Percentiles rank a stretch among this genome's conserved stretches.
Evolutionary conservation across 2,113 vertebrate species (phyloP).

Genomic region (Pedionomus torquatus): DNA sequence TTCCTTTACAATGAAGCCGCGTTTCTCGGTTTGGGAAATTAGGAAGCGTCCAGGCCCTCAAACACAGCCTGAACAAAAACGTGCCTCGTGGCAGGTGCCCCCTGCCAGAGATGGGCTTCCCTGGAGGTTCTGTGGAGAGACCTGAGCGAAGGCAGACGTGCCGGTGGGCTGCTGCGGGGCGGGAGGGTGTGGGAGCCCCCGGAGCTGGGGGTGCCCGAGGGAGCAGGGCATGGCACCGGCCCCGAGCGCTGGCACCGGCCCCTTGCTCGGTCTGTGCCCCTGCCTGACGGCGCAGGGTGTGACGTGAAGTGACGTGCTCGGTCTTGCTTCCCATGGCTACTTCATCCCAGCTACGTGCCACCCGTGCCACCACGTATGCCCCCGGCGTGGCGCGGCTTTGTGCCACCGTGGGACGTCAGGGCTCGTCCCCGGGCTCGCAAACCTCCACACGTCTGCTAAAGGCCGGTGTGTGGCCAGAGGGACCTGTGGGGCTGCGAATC

Average conservation of each 20-base stretch:
- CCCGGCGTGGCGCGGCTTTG: not conserved
- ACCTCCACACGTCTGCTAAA: not conserved
- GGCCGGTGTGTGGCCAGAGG: too few relatives aligned
- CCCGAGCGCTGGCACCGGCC: not conserved
- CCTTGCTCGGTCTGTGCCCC: fast-evolving
- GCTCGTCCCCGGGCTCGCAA: not conserved
- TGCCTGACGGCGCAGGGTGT: not conserved
- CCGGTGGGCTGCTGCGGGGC: not conserved
- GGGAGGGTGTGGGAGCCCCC: not conserved
- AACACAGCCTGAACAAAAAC: not conserved
- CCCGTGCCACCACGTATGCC: too few relatives aligned
- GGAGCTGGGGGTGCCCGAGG: fast-evolving
- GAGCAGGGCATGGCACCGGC: fast-evolving
- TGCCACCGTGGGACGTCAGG: not conserved
- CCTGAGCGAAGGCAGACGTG: not conserved
- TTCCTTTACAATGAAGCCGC: not conserved
- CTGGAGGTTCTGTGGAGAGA: not conserved
- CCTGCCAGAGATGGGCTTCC: not conserved
- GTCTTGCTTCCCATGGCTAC: not conserved
- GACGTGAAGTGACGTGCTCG: not conserved
- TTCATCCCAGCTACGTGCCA: not conserved
- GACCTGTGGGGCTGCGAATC: not conserved
- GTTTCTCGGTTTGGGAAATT: not conserved
- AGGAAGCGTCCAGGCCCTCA: not conserved
- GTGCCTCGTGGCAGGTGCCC: not conserved